Evolutionary conservation across 2,888 invertebrate species (phyloP).

Genomic region (Chydorus sphaericus): DNA sequence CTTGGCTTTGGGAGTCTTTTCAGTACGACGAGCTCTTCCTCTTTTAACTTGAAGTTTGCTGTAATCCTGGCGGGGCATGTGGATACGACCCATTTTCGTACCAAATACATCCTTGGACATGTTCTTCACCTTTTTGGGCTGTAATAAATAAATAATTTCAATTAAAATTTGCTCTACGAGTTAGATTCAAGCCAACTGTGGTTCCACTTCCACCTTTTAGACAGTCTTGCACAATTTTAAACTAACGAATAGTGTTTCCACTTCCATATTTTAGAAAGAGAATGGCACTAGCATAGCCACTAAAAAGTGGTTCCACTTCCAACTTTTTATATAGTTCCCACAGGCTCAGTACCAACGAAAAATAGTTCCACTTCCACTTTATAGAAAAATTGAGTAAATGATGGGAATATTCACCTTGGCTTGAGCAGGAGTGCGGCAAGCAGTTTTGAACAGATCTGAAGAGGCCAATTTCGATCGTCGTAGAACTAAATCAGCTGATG

Average conservation of each 20-base stretch:
- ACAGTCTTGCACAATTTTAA: no score
- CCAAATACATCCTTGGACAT: slow-evolving; percentile 74
- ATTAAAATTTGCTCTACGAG: background rate
- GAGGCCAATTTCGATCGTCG: slow-evolving; percentile 78
- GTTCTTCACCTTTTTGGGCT: slow-evolving; percentile 78
- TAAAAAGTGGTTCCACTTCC: no score
- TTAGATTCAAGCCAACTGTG: background rate
- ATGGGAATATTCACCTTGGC: slow-evolving; percentile 38
- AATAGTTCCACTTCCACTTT: background rate
- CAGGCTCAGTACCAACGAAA: no score
- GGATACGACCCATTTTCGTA: slow-evolving; percentile 76
- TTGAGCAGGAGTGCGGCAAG: slow-evolving; percentile 64
- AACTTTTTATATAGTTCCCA: no score
- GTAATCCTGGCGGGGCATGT: slow-evolving; percentile 79
- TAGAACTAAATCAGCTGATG: slow-evolving; percentile 70
- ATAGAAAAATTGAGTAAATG: background rate
- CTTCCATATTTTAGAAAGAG: no score
- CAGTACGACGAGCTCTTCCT: slow-evolving; percentile 61
- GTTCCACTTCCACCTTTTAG: no score
- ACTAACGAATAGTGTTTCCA: no score
- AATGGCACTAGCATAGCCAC: no score
- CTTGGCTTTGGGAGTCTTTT: background rate
- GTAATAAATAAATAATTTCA: slow-evolving; percentile 19
- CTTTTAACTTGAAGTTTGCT: slow-evolving; percentile 73
- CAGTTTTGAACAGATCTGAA: slow-evolving; percentile 69